Evolutionary conservation across 2,888 invertebrate genomes (phyloP).

Genomic region (Andrena flavipes): DNA sequence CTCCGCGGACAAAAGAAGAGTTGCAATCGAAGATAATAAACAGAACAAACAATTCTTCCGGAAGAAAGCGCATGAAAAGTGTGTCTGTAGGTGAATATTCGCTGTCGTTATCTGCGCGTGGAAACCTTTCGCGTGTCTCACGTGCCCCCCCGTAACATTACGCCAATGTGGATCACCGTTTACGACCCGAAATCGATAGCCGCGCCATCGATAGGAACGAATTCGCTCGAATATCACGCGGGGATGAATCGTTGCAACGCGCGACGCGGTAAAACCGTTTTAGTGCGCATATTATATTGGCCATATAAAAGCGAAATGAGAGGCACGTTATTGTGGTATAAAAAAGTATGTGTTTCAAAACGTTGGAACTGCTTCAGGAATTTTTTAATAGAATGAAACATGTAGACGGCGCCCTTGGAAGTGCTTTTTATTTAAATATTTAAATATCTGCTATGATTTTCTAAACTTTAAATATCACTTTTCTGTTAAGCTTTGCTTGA

Average conservation of each 20-base stretch:
- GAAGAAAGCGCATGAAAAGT: no score
- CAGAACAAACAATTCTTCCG: no score
- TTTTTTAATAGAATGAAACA: no score
- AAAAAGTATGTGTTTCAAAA: background rate
- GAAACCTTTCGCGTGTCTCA: constrained; percentile 29
- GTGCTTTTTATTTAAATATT: no score
- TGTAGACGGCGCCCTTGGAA: no score
- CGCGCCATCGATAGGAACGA: constrained; percentile 1
- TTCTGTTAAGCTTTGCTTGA: no score
- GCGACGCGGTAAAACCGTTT: background rate
- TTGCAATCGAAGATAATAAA: no score
- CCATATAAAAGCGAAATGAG: background rate
- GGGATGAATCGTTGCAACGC: background rate
- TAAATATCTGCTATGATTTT: no score
- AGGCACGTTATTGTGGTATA: background rate
- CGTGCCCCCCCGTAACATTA: background rate
- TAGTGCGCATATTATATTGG: background rate
- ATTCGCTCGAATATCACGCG: background rate
- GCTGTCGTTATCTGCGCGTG: constrained; percentile 21
- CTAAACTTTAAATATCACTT: no score
- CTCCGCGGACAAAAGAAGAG: no score
- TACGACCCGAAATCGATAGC: constrained; percentile 15
- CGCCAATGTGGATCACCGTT: constrained; percentile 1
- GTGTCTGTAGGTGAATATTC: constrained; percentile 20
- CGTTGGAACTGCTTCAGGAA: no score